phyloP scores from a whole-genome alignment of 2,888 invertebrate genomes.

The Bellardia bayeri region DNA sequence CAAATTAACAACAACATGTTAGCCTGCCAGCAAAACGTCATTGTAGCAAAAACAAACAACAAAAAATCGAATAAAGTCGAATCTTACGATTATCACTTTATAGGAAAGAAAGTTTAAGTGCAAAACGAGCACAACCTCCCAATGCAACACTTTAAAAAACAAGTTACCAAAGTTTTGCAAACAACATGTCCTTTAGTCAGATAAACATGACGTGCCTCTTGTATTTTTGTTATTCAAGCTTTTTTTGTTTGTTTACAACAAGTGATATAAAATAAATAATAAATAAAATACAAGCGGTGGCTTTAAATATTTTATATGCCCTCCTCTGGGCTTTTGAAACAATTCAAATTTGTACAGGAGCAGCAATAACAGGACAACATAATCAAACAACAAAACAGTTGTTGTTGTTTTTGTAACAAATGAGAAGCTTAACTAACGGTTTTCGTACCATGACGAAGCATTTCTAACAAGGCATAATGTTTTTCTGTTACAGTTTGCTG shows the following conservation, averaged over 20 bases:
- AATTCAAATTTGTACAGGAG: slow-evolving; percentile 75
- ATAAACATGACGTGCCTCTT: slow-evolving; percentile 50
- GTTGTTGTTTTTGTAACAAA: slow-evolving; percentile 51
- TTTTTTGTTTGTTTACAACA: slow-evolving; percentile 52
- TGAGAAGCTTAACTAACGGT: slow-evolving; percentile 66
- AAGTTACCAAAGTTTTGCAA: slow-evolving; percentile 62
- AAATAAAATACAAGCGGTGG: slow-evolving; percentile 68
- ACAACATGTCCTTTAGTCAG: slow-evolving; percentile 44
- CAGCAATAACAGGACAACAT: slow-evolving; percentile 61
- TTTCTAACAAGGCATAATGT: slow-evolving; percentile 53
- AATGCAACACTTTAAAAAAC: slow-evolving; percentile 68
- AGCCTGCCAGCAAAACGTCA: slow-evolving; percentile 48
- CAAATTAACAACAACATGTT: slow-evolving; percentile 18
- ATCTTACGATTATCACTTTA: slow-evolving; percentile 66
- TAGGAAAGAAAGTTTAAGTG: slow-evolving; percentile 59
- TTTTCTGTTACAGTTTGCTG: slow-evolving; percentile 15
- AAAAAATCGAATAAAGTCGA: slow-evolving; percentile 13
- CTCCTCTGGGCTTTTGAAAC: slow-evolving; percentile 80
- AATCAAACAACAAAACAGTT: slow-evolving; percentile 60
- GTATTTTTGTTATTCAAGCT: slow-evolving; percentile 39
- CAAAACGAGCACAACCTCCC: slow-evolving; percentile 64
- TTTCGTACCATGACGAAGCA: slow-evolving; percentile 61
- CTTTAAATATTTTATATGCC: slow-evolving; percentile 83
- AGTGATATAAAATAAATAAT: slow-evolving; percentile 70
- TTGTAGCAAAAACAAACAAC: slow-evolving; percentile 25